These are phyloP conservation scores for Cepphus grylle DNA, from an alignment of 2,113 vertebrate genomes.

Conservation along the genomic window DNA sequence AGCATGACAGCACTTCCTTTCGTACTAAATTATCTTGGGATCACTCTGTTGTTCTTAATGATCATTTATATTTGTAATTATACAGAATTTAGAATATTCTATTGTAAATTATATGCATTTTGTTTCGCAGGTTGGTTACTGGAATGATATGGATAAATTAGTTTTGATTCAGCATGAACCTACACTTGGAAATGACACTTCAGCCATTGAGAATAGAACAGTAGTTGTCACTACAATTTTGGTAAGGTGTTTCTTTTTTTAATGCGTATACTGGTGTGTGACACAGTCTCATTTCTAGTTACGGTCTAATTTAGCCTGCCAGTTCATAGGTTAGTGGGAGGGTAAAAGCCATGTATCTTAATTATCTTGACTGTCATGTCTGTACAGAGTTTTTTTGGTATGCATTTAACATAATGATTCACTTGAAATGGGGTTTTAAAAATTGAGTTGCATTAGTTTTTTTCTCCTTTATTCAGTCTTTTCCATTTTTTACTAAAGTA, in stretches of 20 bases:
- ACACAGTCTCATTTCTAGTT: constrained; percentile 17
- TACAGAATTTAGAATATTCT: neutral
- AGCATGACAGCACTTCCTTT: neutral
- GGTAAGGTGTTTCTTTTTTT: constrained; percentile 83
- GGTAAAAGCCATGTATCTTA: neutral
- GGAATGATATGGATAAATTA: constrained; percentile 97
- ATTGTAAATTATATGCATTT: neutral
- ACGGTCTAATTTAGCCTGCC: constrained; percentile 17
- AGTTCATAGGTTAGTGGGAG: neutral
- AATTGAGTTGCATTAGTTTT: neutral
- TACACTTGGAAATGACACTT: constrained; percentile 87
- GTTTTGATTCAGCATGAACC: constrained; percentile 94
- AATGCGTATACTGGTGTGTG: neutral
- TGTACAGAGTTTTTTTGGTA: constrained; percentile 2
- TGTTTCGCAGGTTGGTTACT: constrained; percentile 91
- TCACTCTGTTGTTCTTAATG: neutral
- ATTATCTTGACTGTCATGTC: constrained; percentile 3
- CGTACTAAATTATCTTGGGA: neutral
- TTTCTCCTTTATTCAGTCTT: constrained; percentile 2
- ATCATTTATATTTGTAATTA: neutral
- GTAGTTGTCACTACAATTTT: constrained; percentile 97
- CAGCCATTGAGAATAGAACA: constrained; percentile 91
- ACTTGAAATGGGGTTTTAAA: neutral
- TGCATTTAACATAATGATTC: neutral
- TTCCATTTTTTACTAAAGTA: constrained; percentile 11